Conservation (phyloP, 2,113 vertebrate species). For the Chionomys nivalis region DNA sequence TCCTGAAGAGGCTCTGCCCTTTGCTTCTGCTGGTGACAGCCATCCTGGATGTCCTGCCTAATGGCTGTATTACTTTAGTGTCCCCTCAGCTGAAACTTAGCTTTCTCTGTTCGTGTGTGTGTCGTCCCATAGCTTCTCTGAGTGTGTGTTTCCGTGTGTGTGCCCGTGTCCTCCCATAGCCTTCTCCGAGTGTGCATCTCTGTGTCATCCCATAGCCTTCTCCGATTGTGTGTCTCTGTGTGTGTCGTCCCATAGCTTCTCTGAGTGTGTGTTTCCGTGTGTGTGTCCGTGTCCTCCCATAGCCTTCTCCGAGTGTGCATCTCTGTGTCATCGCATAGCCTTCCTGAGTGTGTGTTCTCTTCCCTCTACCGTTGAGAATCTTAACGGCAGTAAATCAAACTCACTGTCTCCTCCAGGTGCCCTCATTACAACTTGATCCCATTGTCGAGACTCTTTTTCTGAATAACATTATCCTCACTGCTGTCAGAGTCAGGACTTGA, state of each 20-base stretch:
- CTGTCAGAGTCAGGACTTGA: neutral
- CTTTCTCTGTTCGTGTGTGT: neutral
- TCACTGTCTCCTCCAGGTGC: neutral
- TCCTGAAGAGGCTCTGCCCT: fast-evolving
- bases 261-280: neutral
- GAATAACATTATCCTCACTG: neutral
- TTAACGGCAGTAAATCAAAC: too few relatives aligned
- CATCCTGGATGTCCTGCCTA: too few relatives aligned
- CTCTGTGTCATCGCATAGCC: too few relatives aligned
- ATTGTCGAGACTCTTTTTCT: neutral
- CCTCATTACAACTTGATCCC: neutral
- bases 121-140: too few relatives aligned
- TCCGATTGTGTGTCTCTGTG: too few relatives aligned
- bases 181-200: too few relatives aligned
- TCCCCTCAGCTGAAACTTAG: neutral
- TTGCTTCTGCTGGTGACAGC: neutral
- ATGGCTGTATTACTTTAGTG: fast-evolving
- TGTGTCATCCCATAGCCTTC: too few relatives aligned
- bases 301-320: too few relatives aligned
- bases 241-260: too few relatives aligned
- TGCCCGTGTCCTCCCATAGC: too few relatives aligned
- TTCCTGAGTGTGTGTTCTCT: neutral
- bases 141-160: too few relatives aligned
- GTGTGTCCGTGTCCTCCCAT: too few relatives aligned
- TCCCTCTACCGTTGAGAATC: neutral